Base-by-base conservation (phyloP, 2,888 invertebrate genomes). In the Isoperla grammatica region DNA sequence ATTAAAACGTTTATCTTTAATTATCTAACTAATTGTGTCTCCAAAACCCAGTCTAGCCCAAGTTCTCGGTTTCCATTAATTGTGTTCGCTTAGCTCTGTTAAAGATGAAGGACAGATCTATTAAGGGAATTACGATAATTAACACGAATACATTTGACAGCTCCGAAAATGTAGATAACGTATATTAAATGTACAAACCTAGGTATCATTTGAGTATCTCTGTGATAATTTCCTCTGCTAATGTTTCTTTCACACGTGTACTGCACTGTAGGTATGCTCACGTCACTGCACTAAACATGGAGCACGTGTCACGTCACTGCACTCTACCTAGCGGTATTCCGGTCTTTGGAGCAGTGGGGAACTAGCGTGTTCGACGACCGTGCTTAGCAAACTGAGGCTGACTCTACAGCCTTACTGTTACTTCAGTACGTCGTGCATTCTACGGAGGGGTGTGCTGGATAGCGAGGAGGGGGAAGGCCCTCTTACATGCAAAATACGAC, bases 341-440 rank as follows among this genome's bases (percentile, higher is more conserved):
- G 37, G 53, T n/a, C 53, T 53, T 8, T 29, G 17, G 53, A 37
- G 53, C 53, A 53, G 53, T 53, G 37, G 53, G 53, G 19, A 53
- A 39, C 45, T 17, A 17, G 19, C 53, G n/a, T 13, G 15, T 29
- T 29, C 15, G 49, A 53, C 37, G 19, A 37, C 53, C 53, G 15
- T 20, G 37, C 37, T 15, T 39, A 37, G 37, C 15, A 39, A 53
- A 39, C 17, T 15, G 17, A 37, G 37, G 39, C 53, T 53, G 53
- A 39, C 53, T 39, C 29, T 29, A 29, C 8, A 29, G 19, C 37
- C 53, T 37, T 53, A 37, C 53, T 53, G 53, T 53, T 53, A 53
- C 53, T 53, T 37, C 37, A 20, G 53, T 53, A 53, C 19, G 37
- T 49, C 53, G 15, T 50, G 37, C 50, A 23, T 19, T 45, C 22